phyloP scores from a whole-genome alignment of 2,888 invertebrate species.

The Sinelater perroti region DNA sequence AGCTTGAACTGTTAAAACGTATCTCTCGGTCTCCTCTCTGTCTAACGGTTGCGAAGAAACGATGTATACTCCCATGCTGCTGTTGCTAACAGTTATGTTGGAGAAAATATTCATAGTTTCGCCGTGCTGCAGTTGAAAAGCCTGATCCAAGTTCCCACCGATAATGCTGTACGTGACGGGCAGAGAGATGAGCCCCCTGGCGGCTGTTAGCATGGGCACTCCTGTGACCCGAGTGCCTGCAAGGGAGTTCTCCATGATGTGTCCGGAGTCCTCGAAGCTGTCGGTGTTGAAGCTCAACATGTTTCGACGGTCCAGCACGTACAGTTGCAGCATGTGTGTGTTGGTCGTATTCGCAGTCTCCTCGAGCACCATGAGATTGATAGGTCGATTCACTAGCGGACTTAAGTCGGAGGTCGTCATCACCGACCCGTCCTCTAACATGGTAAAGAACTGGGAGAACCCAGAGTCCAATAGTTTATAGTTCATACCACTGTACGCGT shows the following conservation, averaged over 20 bases:
- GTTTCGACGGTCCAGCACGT: constrained; percentile 82
- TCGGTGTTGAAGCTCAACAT: constrained; percentile 80
- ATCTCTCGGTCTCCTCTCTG: constrained; percentile 75
- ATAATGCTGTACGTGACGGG: constrained; percentile 83
- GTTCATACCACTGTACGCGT: constrained; percentile 66
- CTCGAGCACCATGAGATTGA: constrained; percentile 83
- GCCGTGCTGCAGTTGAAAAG: constrained; percentile 77
- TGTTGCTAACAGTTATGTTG: constrained; percentile 62
- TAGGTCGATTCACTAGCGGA: constrained; percentile 81
- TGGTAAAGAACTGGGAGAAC: constrained; percentile 85
- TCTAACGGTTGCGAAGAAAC: constrained; percentile 82
- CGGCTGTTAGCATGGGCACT: constrained; percentile 77
- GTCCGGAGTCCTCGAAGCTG: constrained; percentile 71
- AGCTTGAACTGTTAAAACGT: constrained; percentile 81
- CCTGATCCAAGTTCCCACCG: constrained; percentile 77
- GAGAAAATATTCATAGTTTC: constrained; percentile 60
- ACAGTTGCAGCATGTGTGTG: constrained; percentile 81
- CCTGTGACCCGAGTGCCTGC: constrained; percentile 76
- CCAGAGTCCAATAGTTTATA: constrained; percentile 80
- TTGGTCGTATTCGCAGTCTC: constrained; percentile 82
- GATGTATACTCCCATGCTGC: constrained; percentile 73
- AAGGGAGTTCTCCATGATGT: constrained; percentile 80
- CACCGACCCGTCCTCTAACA: constrained; percentile 85
- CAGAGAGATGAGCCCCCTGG: constrained; percentile 70
- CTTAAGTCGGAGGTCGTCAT: constrained; percentile 90